These are phyloP conservation scores for Trichechus manatus DNA, from an alignment of 2,113 vertebrate species.

Conservation along the genomic window DNA sequence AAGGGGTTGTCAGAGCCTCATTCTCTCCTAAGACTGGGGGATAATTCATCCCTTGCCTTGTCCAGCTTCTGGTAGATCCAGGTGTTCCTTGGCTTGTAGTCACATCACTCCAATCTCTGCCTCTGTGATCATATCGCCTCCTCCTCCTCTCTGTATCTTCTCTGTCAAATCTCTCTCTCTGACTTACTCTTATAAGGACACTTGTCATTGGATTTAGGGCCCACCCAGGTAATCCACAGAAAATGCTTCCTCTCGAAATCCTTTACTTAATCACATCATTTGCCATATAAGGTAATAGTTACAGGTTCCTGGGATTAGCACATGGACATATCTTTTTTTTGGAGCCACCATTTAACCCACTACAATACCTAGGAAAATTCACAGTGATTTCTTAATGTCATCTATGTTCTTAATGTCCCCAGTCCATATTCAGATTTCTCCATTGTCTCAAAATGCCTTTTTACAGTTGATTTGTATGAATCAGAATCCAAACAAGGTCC, in stretches of 20 bases:
- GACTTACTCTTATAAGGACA: not conserved
- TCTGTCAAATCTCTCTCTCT: not conserved
- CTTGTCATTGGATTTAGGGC: not conserved
- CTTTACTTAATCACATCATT: constrained; percentile 3
- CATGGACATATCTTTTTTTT: not conserved
- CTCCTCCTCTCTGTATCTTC: not conserved
- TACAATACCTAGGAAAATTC: not conserved
- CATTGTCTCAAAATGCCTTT: constrained; percentile 40
- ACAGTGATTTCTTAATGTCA: not conserved
- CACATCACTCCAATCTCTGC: not conserved
- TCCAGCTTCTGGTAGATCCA: not conserved
- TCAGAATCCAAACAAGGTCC: not conserved
- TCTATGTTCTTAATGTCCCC: not conserved
- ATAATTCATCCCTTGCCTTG: not conserved
- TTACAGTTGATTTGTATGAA: constrained; percentile 14
- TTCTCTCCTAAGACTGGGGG: not conserved
- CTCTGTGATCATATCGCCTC: not conserved
- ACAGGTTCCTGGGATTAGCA: not conserved
- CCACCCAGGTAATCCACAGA: not conserved
- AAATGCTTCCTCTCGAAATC: constrained; percentile 1
- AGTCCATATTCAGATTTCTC: constrained; percentile 34
- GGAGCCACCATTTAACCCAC: not conserved
- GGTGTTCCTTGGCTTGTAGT: not conserved
- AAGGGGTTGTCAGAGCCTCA: not conserved
- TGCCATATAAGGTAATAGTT: not conserved